Evolutionary conservation across 2,888 invertebrate species (phyloP).

Genomic region (Heteromyza rotundicornis): DNA sequence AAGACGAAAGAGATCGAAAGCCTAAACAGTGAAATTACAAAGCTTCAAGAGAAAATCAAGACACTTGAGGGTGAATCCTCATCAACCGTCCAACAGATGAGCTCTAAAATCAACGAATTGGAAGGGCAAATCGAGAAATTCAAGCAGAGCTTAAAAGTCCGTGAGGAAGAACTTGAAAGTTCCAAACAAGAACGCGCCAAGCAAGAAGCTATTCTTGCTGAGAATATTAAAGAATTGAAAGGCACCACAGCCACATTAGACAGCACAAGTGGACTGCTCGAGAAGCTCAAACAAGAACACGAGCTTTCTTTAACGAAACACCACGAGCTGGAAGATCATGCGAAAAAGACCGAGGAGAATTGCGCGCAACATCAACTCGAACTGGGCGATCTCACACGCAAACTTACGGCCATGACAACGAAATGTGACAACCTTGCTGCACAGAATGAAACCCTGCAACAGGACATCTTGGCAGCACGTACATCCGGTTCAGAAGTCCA

Average conservation of each 20-base stretch:
- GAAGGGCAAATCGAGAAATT: background rate
- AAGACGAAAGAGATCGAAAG: constrained; percentile 26
- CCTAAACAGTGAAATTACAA: constrained; percentile 27
- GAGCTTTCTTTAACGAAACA: constrained; percentile 22
- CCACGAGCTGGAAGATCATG: constrained; percentile 35
- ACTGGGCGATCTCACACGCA: constrained; percentile 41
- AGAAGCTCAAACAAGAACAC: constrained; percentile 36
- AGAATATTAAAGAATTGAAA: constrained; percentile 32
- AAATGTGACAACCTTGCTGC: constrained; percentile 38
- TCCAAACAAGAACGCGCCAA: constrained; percentile 25
- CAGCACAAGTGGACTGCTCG: constrained; percentile 31
- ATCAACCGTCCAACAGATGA: constrained; percentile 28
- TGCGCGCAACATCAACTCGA: constrained; percentile 48
- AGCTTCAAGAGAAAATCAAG: constrained; percentile 29
- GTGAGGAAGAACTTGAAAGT: constrained; percentile 27
- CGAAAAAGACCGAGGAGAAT: constrained; percentile 33
- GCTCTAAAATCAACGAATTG: constrained; percentile 19
- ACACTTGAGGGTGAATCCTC: constrained; percentile 29
- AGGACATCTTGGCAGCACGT: constrained; percentile 61
- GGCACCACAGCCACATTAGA: constrained; percentile 28
- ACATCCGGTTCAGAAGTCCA: constrained; percentile 33
- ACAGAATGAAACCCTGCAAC: constrained; percentile 43
- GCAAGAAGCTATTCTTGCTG: constrained; percentile 25
- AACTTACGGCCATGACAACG: constrained; percentile 36
- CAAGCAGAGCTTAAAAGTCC: background rate